These are phyloP conservation scores for Cremastinae sp. DNA, from an alignment of 2,888 invertebrate species.

Conservation along the genomic window DNA sequence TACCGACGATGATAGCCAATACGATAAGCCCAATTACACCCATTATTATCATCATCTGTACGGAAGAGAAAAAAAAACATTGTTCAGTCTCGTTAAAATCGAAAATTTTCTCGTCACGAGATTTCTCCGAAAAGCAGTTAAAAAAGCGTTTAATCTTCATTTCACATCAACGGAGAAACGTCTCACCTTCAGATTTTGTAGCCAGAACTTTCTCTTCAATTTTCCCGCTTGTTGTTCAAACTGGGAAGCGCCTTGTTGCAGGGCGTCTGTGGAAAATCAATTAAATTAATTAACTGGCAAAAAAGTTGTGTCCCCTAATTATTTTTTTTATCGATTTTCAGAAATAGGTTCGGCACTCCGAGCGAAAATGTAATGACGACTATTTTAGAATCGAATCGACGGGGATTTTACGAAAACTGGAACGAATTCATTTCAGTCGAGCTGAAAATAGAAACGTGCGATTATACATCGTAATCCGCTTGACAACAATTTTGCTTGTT, in stretches of 20 bases:
- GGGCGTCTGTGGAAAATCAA: slow-evolving; percentile 85
- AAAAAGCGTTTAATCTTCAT: background rate
- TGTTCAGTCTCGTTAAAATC: background rate
- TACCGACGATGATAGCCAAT: slow-evolving; percentile 91
- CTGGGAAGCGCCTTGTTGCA: slow-evolving; percentile 96
- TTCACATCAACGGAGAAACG: background rate
- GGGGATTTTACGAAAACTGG: no score
- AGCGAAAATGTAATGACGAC: no score
- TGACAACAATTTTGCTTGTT: background rate
- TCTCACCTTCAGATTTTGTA: slow-evolving; percentile 93
- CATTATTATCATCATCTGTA: slow-evolving; percentile 93
- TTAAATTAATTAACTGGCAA: background rate
- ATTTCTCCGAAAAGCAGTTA: background rate
- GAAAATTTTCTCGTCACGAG: background rate
- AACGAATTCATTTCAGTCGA: no score
- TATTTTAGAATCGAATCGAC: no score
- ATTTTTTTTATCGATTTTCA: background rate
- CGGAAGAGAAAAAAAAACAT: slow-evolving; percentile 43
- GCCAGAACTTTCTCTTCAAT: slow-evolving; percentile 97
- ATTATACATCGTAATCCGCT: background rate
- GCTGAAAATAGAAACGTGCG: slow-evolving; percentile 19
- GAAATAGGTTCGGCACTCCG: slow-evolving; percentile 5
- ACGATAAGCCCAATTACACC: slow-evolving; percentile 91
- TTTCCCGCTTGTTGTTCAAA: slow-evolving; percentile 98
- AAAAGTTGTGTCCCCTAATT: background rate